A percentile compares a stretch with the other conserved stretches of the same genome.
Evolutionary conservation across 2,888 invertebrate genomes (phyloP).

Genomic region (Fragum whitleyi): DNA sequence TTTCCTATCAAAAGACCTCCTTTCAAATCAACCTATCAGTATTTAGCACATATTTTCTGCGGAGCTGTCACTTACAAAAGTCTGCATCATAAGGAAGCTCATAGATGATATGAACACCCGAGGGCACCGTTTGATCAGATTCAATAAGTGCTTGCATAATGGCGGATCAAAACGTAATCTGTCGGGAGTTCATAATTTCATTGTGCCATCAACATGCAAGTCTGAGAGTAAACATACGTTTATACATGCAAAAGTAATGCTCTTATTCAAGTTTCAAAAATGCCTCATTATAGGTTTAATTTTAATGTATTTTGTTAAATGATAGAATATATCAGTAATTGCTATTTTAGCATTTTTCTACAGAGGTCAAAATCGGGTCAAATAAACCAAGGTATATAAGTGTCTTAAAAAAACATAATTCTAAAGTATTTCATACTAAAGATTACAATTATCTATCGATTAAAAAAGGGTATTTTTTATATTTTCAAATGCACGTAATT

Average conservation of each 20-base stretch:
- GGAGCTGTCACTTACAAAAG: background rate
- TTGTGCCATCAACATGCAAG: background rate
- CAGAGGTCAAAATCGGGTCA: too few relatives aligned
- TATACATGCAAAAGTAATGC: background rate
- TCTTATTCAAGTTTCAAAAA: too few relatives aligned
- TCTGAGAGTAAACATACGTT: background rate
- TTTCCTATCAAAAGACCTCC: background rate
- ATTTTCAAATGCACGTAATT: too few relatives aligned
- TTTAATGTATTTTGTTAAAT: too few relatives aligned
- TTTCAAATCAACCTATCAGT: background rate
- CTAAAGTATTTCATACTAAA: too few relatives aligned
- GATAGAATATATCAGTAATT: too few relatives aligned
- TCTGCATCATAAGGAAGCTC: background rate
- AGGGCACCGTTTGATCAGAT: slow-evolving; percentile 38
- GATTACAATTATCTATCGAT: too few relatives aligned
- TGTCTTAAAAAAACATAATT: too few relatives aligned
- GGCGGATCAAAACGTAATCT: slow-evolving; percentile 2
- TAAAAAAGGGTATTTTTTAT: too few relatives aligned
- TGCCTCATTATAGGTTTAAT: too few relatives aligned
- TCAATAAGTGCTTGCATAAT: slow-evolving; percentile 47
- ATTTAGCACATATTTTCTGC: background rate
- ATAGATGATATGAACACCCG: slow-evolving; percentile 8
- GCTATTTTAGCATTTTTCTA: too few relatives aligned
- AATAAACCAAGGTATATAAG: too few relatives aligned
- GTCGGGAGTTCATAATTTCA: background rate